Evolutionary conservation across 1,140 invertebrate species (phyloP).

Genomic region (Lasioglossum baleicum): DNA sequence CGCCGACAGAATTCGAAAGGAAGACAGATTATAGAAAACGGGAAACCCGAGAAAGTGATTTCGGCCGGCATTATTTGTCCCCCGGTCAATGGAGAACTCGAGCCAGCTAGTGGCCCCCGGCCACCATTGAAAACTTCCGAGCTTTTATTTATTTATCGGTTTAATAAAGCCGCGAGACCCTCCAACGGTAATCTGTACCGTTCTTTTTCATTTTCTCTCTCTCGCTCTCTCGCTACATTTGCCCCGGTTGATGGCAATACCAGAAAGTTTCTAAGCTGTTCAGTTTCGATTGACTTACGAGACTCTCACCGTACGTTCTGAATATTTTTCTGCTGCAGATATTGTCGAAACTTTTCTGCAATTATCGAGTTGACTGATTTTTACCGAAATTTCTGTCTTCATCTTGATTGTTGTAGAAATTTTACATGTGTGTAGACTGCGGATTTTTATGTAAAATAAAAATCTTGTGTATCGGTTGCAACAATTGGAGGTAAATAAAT

Average conservation of each 20-base stretch:
- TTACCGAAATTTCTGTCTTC: too few relatives aligned
- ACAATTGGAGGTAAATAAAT: too few relatives aligned
- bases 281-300: slow-evolving; percentile 8
- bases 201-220: neutral
- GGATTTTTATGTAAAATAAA: too few relatives aligned
- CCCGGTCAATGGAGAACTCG: neutral
- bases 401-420: too few relatives aligned
- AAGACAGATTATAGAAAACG: neutral
- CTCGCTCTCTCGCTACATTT: neutral
- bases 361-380: too few relatives aligned
- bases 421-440: too few relatives aligned
- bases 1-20: neutral
- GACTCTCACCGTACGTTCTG: neutral
- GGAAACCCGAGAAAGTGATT: slow-evolving; percentile 9
- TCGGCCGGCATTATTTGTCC: slow-evolving; percentile 41
- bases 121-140: neutral
- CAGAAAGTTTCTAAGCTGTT: slow-evolving; percentile 6
- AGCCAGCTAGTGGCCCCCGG: neutral
- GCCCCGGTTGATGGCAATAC: neutral
- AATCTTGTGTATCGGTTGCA: too few relatives aligned
- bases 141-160: slow-evolving; percentile 59
- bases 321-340: neutral
- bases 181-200: neutral
- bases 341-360: too few relatives aligned
- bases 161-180: slow-evolving; percentile 50